Percentiles rank a stretch among this genome's conserved stretches.
phyloP scores from a whole-genome alignment of 1,140 invertebrate genomes.

The Pomacea maculata region DNA sequence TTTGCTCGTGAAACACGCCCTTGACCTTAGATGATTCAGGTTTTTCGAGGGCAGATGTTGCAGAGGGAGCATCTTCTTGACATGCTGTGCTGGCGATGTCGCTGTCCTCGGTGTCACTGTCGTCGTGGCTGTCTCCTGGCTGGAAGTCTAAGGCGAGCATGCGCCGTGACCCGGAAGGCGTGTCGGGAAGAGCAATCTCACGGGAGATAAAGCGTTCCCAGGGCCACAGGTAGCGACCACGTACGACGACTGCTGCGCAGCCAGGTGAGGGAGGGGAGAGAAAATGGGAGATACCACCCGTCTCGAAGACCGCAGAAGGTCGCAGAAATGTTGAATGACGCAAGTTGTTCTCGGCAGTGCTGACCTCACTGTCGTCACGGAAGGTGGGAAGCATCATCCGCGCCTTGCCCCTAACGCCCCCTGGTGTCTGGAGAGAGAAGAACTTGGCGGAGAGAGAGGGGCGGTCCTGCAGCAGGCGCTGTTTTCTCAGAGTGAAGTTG shows the following conservation, averaged over 20 bases:
- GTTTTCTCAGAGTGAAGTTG: constrained; percentile 47
- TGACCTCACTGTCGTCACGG: constrained; percentile 10
- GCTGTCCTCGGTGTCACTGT: background rate
- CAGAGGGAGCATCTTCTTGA: too few species aligned
- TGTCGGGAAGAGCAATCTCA: constrained; percentile 19
- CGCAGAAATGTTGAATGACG: too few species aligned
- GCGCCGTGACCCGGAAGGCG: background rate
- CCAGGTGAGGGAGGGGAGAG: too few species aligned
- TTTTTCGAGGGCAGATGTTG: too few species aligned
- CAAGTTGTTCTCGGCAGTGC: too few species aligned
- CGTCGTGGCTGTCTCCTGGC: constrained; percentile 22
- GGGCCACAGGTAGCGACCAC: background rate
- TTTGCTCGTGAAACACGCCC: too few species aligned
- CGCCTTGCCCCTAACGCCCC: constrained; percentile 9
- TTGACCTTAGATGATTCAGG: too few species aligned
- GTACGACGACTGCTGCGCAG: too few species aligned
- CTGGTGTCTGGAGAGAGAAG: constrained; percentile 36
- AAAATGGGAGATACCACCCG: too few species aligned
- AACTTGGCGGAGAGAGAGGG: constrained; percentile 40
- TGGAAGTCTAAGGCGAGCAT: constrained; percentile 20
- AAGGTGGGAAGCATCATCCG: constrained; percentile 33
- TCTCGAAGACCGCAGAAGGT: too few species aligned
- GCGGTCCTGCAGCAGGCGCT: constrained; percentile 27
- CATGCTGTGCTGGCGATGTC: too few species aligned
- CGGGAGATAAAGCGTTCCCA: constrained; percentile 17